Percentiles rank a stretch among this genome's conserved stretches.
phyloP scores from a whole-genome alignment of 2,888 invertebrate species.

The Pecten maximus region DNA sequence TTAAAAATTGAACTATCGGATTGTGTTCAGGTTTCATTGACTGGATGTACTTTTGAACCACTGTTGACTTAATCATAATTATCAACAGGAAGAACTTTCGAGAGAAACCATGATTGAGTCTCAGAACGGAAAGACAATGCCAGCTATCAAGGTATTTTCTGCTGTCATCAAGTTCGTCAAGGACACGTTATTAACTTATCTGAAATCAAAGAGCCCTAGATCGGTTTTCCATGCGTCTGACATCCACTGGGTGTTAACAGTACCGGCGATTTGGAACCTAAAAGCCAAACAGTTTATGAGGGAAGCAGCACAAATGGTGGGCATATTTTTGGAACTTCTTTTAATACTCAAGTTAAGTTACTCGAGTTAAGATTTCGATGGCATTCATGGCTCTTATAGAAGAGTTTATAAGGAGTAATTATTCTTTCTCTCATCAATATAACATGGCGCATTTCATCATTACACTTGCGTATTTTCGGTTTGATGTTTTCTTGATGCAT shows the following conservation, averaged over 20 bases:
- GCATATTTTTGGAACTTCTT: neutral
- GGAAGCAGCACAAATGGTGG: neutral
- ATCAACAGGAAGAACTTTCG: constrained; percentile 10
- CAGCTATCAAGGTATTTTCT: neutral
- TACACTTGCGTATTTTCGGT: too few relatives aligned
- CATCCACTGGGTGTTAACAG: neutral
- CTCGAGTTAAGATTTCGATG: too few relatives aligned
- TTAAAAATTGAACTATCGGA: too few relatives aligned
- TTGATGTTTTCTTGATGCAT: too few relatives aligned
- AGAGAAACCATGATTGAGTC: neutral
- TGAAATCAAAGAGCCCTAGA: neutral
- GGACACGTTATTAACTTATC: neutral
- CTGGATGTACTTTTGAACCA: neutral
- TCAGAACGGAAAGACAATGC: neutral
- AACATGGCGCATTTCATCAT: too few relatives aligned
- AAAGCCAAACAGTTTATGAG: constrained; percentile 12
- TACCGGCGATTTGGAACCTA: neutral
- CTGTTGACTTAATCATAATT: neutral
- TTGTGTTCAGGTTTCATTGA: too few relatives aligned
- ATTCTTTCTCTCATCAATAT: too few relatives aligned
- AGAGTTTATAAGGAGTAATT: too few relatives aligned
- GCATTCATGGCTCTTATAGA: too few relatives aligned
- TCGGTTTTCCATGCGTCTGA: neutral
- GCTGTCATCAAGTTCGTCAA: neutral
- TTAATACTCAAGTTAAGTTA: neutral